phyloP scores from a whole-genome alignment of 2,888 invertebrate species.

The Nycteola revayana region DNA sequence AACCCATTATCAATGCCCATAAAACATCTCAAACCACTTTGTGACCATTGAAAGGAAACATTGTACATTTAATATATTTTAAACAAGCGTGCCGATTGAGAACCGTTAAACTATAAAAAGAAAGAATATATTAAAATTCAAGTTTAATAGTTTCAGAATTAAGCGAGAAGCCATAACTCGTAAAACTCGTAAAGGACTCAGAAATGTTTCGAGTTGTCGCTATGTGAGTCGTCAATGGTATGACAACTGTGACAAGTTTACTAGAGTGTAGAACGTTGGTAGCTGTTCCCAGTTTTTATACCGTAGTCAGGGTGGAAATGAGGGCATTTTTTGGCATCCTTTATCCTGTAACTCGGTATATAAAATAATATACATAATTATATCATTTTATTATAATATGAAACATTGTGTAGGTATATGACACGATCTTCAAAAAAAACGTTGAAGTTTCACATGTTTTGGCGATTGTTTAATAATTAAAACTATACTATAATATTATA shows the following conservation, averaged over 20 bases:
- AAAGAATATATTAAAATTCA: constrained; percentile 20
- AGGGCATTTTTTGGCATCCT: too few relatives aligned
- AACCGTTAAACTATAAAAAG: constrained; percentile 10
- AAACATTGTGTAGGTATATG: too few relatives aligned
- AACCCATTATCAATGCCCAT: constrained; percentile 17
- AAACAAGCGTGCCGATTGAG: constrained; percentile 28
- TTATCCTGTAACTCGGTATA: too few relatives aligned
- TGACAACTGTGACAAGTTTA: background rate
- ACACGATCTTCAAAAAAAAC: too few relatives aligned
- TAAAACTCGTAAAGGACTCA: background rate
- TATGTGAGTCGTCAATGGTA: background rate
- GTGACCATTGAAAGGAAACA: constrained; percentile 27
- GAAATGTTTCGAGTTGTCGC: constrained; percentile 1
- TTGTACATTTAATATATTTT: constrained; percentile 33
- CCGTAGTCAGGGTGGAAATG: too few relatives aligned
- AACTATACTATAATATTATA: too few relatives aligned
- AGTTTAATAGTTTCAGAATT: constrained; percentile 35
- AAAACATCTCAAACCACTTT: constrained; percentile 12
- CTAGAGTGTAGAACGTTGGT: too few relatives aligned
- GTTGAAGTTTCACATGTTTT: too few relatives aligned
- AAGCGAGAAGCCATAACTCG: constrained; percentile 34
- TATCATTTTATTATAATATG: too few relatives aligned
- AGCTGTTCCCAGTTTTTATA: too few relatives aligned
- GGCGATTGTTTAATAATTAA: too few relatives aligned
- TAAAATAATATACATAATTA: too few relatives aligned